Conservation (phyloP, 2,113 vertebrate species). For the Patagioenas fasciata region DNA sequence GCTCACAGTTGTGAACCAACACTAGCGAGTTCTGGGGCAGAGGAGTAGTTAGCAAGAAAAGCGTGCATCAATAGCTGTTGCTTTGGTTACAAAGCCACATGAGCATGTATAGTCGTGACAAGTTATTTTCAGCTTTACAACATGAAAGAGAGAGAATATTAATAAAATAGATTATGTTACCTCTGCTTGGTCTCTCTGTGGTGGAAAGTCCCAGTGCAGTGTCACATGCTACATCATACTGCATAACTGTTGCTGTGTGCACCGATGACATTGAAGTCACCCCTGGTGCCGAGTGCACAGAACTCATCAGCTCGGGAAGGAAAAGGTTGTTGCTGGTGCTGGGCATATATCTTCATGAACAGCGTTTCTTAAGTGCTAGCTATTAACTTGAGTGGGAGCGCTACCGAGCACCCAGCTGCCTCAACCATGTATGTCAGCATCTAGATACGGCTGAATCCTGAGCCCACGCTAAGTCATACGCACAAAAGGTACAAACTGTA, state of each 20-base stretch:
- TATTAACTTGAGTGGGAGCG: conserved; percentile 48
- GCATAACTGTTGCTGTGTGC: background rate
- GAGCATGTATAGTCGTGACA: conserved; percentile 21
- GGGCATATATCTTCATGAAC: background rate
- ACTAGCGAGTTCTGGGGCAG: background rate
- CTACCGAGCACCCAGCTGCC: conserved; percentile 44
- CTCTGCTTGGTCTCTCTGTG: conserved; percentile 5
- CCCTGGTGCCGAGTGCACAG: background rate
- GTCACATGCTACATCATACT: conserved; percentile 3
- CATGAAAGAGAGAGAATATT: conserved; percentile 48
- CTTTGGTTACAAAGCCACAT: conserved; percentile 61
- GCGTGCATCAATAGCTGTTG: conserved; percentile 59
- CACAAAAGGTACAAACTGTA: conserved; percentile 4
- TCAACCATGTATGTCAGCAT: background rate
- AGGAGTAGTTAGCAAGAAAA: conserved; percentile 33
- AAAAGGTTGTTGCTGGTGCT: background rate
- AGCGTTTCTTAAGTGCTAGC: background rate
- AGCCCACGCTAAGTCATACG: background rate
- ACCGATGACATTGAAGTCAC: conserved; percentile 26
- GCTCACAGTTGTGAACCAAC: background rate
- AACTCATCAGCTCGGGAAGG: background rate
- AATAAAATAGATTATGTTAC: conserved; percentile 18
- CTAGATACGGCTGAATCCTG: background rate
- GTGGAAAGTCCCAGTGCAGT: conserved; percentile 22
- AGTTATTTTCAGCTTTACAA: conserved; percentile 61